Evolutionary conservation across 35 echinoderm and acorn worm species (phyloP).

Genomic region (Apostichopus californicus): DNA sequence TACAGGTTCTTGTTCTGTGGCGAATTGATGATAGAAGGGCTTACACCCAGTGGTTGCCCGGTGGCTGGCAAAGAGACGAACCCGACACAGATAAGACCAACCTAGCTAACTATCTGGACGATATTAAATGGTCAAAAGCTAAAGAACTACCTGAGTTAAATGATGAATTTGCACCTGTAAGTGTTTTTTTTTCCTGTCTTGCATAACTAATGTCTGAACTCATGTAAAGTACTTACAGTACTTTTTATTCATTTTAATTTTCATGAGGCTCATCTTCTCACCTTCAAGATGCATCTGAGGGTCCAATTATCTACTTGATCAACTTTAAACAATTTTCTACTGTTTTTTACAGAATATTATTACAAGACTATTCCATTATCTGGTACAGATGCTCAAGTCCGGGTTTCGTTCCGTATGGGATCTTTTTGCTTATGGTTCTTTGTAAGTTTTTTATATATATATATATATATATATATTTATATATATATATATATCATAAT

Average conservation of each 20-base stretch:
- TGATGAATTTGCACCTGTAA: conserved; percentile 47
- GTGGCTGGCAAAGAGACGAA: conserved; percentile 28
- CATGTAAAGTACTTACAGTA: too few relatives aligned
- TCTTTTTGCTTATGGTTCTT: conserved; percentile 16
- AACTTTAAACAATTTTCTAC: too few relatives aligned
- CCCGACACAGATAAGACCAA: conserved; percentile 6
- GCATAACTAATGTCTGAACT: too few relatives aligned
- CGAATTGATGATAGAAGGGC: background rate
- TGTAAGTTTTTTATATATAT: background rate
- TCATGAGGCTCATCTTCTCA: too few relatives aligned
- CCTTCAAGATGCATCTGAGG: too few relatives aligned
- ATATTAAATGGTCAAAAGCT: conserved; percentile 4
- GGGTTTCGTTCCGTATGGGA: background rate
- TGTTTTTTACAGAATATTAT: background rate
- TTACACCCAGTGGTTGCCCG: background rate
- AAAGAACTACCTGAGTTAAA: conserved; percentile 28
- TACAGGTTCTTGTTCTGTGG: conserved; percentile 15
- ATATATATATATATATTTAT: background rate
- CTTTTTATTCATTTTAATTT: too few relatives aligned
- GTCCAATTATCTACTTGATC: too few relatives aligned
- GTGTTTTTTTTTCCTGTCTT: background rate
- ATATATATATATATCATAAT: background rate
- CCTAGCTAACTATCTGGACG: background rate
- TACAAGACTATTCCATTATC: background rate
- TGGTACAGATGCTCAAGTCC: background rate